Evolutionary conservation across 1,140 invertebrate species (phyloP).

Genomic region (Camponotus floridanus): DNA sequence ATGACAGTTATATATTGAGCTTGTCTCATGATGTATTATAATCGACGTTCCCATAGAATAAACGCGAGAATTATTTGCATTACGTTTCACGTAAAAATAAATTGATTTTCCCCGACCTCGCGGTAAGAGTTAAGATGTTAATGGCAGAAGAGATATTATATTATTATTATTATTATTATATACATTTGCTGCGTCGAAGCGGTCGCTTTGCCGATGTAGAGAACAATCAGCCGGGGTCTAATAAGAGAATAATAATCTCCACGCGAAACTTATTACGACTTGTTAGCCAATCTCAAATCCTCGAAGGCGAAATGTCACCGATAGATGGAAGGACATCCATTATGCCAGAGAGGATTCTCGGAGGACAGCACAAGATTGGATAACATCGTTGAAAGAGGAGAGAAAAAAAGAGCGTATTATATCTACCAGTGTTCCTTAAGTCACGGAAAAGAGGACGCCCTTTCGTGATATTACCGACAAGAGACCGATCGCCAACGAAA

Average conservation of each 20-base stretch:
- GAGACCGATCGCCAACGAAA: conserved; percentile 52
- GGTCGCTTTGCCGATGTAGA: conserved; percentile 17
- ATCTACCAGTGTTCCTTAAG: conserved; percentile 52
- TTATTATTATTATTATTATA: conserved; percentile 43
- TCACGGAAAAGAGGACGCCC: conserved; percentile 59
- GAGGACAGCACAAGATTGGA: conserved; percentile 36
- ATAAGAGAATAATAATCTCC: conserved; percentile 61
- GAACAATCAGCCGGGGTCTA: conserved; percentile 41
- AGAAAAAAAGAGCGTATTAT: conserved; percentile 40
- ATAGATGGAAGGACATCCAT: conserved; percentile 53
- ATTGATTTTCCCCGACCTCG: conserved; percentile 12
- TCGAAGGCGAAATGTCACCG: conserved; percentile 54
- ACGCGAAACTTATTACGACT: conserved; percentile 61
- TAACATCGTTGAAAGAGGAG: conserved; percentile 41
- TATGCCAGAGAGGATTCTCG: conserved; percentile 49
- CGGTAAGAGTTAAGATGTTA: conserved; percentile 26
- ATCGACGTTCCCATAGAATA: conserved; percentile 15
- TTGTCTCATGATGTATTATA: background rate
- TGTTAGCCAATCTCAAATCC: conserved; percentile 59
- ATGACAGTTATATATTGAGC: background rate
- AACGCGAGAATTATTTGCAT: conserved; percentile 8
- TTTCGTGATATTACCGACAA: conserved; percentile 61
- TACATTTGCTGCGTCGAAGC: conserved; percentile 21
- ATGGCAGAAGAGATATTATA: conserved; percentile 2
- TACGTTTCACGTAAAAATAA: conserved; percentile 12